Base-by-base conservation (phyloP, 2,113 vertebrate species). In the Trematomus loennbergii region DNA sequence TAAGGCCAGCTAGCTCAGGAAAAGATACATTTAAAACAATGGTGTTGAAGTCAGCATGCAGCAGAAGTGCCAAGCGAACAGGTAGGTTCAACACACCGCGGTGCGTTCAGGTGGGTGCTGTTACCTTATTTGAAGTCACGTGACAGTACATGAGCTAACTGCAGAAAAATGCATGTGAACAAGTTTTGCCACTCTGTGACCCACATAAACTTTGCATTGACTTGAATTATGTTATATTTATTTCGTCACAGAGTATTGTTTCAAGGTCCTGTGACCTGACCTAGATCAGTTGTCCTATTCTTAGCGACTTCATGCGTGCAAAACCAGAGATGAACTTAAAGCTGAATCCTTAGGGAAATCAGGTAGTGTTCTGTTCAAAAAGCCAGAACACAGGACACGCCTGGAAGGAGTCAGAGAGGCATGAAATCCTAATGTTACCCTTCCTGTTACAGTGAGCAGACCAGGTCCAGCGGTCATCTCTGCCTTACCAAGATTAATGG, bases 381-480 rank as follows among this genome's bases (percentile, higher is more conserved):
- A 85, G 75, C 79, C 88, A 79, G 90, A 78, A 72, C 81, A 66
- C 72, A 73, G 85, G 80, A 85, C 86, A 80, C 60, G 87, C 81
- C 85, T 89, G 88, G 81, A 89, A 87, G 74, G 75, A 88, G 78
- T 86, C 71, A 68, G 69, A 74, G 69, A 89, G 81, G 78, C 82
- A 86, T 86, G 81, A 87, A 89, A 89, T 82, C 79, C 81, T 82
- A 81, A 87, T 83, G 84, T 86, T 88, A 78, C 73, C 53, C 67
- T 81, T 90, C 78, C 88, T 89, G 82, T 93, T 88, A 93, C 87
- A 92, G 88, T 87, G 85, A 87, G 83, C 92, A 93, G 91, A 90
- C 78, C 84, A 52, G 81, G 88, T 86, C 86, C 69, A 74, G 71
- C 75, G 75, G 89, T 89, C 89, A 88, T 89, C 90, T 81, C 70